A percentile compares a stretch with the other conserved stretches of the same genome.
Conservation (phyloP, 2,797 vertebrate genomes). For the Choloepus didactylus region DNA sequence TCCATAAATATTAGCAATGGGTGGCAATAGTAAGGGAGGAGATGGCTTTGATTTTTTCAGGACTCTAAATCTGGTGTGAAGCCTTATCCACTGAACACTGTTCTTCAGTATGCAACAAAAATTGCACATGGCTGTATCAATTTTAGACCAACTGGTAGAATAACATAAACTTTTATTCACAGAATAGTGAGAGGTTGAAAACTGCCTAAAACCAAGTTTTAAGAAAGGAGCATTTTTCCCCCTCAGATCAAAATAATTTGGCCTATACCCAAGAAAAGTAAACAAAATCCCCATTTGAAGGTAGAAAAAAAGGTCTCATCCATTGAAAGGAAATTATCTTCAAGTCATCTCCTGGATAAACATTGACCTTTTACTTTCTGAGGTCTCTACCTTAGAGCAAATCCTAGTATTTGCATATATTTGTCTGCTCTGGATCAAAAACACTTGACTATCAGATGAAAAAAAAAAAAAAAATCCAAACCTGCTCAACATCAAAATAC, state of each 20-base stretch:
- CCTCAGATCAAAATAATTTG: neutral
- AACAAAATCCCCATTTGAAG: neutral
- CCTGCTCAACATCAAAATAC: constrained; percentile 52
- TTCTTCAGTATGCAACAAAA: neutral
- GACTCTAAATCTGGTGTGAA: neutral
- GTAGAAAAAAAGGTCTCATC: neutral
- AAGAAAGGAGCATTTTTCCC: neutral
- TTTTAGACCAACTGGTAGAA: neutral
- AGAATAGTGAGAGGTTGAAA: neutral
- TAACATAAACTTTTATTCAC: neutral
- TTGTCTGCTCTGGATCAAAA: constrained; percentile 47
- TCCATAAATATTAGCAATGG: neutral
- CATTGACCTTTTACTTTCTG: neutral
- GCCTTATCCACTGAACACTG: neutral
- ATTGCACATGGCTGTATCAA: neutral
- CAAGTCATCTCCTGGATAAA: neutral
- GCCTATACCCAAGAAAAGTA: neutral
- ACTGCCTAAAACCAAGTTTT: neutral
- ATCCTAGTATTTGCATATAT: neutral
- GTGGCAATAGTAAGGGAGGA: neutral
- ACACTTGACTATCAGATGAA: neutral
- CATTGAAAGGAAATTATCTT: constrained; percentile 27
- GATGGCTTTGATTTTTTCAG: neutral
- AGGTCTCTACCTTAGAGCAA: constrained; percentile 19
- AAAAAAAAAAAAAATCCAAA: constrained; percentile 3